Base-by-base conservation (phyloP, 2,797 vertebrate species). In the Pteronotus mesoamericanus region DNA sequence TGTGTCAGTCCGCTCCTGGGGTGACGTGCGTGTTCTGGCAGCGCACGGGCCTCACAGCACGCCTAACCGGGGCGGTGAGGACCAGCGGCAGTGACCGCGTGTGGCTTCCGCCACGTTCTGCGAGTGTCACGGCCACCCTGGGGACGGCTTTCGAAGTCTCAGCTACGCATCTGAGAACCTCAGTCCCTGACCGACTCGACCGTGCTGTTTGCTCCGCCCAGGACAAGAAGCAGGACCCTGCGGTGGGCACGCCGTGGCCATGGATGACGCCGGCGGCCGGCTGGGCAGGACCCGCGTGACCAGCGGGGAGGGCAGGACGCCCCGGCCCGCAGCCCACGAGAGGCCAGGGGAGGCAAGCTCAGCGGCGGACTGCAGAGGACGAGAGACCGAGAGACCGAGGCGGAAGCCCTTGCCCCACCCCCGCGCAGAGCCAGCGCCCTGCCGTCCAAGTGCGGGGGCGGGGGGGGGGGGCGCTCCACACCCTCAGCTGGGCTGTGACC, bases 221-320 rank as follows among this genome's bases (percentile, higher is more conserved):
- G 83, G 37, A 74, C 61, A 89, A 53, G 55, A 77, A 12, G 74
- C 77, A 59, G 39, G 18, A 2, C 11, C 37, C 26, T 15, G 39
- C 0, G 4, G 21, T 19, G 16, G 39, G n/a, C 6, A 2, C 9
- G 9, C 21, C 5, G 9, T 2, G 68, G 34, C 6, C 57, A 37
- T 16, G 42, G n/a, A 37, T 16, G 69, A 37, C 5, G 15, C 55
- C 51, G 1, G 2, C 18, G 29, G 79, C 21, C 10, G 19, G 39
- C 82, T 0, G 74, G 37, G 44, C 26, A 71, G 83, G 72, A 32
- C 57, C 9, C 11, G 4, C 14, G 4, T 32, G 42, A 46, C 26
- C 71, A 8, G 16, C 42, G 46, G 26, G 18, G 34, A 46, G 53
- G 2, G 0, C 0, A 14, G 48, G 71, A 24, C 10, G 0, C 39